Base-by-base conservation (phyloP, 2,888 invertebrate species). In the Macaria notata region DNA sequence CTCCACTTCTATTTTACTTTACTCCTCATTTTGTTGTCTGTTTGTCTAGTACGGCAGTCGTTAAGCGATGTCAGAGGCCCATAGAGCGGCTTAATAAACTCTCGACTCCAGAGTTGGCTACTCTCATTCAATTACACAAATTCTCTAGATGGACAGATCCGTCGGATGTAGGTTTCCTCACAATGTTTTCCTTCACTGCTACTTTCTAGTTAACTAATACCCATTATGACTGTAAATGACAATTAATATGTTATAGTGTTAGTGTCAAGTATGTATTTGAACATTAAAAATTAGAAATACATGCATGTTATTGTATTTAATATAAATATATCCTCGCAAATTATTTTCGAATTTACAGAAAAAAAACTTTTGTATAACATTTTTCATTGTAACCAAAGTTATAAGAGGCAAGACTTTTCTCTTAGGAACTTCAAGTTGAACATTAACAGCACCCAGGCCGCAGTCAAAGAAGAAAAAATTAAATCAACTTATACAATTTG, bases 401-500 rank as follows among this genome's bases (percentile, higher is more conserved):
- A 9, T 0, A 33, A 6, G 31, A 46, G 48, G 39, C 38, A 58
- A 58, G 51, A 55, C 51, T 48, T 52, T 45, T 48, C 45, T 7
- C 50, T 41, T 19, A 8, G 46, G 49, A 58, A 58, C 49, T 54
- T 54, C 29, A 52, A 51, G 54, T 54, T 48, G 51, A 55, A 59
- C 46, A 59, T 51, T 54, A 48, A 59, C 59, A 51, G 59, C 47
- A 46, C 54, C 59, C 48, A 59, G 51, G 61, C 64, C 64, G 44
- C 65, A 63, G 63, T 63, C 61, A 64, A 62, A 63, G 65, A 64
- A 63, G 47, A 53, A 58, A 59, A 66, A 65, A 64, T 65, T 63
- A 62, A 65, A 66, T 65, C 66, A 65, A 66, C 63, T 66, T 66
- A 66, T 57, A 59, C 66, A 66, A 66, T 66, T 66, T 66, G 63